A percentile compares a stretch with the other conserved stretches of the same genome.
Evolutionary conservation across 2,113 vertebrate genomes (phyloP).

Genomic region (Petromus typicus): DNA sequence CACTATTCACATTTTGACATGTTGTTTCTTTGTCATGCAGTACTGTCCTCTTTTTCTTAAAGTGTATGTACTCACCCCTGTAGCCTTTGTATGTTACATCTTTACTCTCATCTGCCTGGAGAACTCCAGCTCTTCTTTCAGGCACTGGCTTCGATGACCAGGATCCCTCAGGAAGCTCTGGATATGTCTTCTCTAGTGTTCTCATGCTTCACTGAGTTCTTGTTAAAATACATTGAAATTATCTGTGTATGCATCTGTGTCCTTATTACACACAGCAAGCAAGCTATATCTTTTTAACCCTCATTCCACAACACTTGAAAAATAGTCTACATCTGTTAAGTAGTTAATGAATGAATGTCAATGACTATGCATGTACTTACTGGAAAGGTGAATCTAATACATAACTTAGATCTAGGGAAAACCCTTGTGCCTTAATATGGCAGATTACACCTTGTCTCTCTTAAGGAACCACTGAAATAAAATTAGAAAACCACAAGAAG

Average conservation of each 20-base stretch:
- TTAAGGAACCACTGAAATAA: background rate
- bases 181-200: background rate
- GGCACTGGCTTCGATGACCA: background rate
- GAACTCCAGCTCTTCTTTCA: conserved; percentile 1
- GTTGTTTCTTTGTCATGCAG: background rate
- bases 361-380: background rate
- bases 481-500: background rate
- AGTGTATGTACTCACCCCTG: background rate
- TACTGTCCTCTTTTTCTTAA: background rate
- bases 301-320: background rate
- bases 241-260: background rate
- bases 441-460: background rate
- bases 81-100: background rate
- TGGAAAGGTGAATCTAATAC: background rate
- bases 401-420: background rate
- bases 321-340: background rate
- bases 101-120: background rate
- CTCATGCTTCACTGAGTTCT: background rate
- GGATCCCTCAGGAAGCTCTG: background rate
- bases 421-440: background rate
- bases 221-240: conserved; percentile 40
- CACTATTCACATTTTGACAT: background rate
- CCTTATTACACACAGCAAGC: background rate
- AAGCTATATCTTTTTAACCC: background rate
- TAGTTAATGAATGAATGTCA: background rate